Base-by-base conservation (phyloP, 2,888 invertebrate genomes). In the Orthosia incerta region DNA sequence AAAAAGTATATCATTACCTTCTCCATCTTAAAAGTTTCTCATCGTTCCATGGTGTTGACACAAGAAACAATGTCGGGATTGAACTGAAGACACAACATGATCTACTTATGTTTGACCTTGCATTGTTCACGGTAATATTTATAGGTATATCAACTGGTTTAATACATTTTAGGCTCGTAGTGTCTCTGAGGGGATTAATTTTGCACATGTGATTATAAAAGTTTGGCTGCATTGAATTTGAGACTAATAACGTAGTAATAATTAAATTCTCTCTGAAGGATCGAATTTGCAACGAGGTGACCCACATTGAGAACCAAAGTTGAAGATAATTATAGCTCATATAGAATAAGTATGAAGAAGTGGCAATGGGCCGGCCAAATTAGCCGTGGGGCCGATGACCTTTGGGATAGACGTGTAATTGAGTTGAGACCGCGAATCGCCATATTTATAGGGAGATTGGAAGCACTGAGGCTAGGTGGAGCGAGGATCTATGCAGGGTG, bases 41-140 rank as follows among this genome's bases (percentile, higher is more conserved):
- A 2, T 31, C 0, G 18, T 9, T 79, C 63, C 23, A 11, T 20
- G 82, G 50, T 56, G 57, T 74, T 74, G 62, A 60, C 51, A 80
- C 60, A 79, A 75, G 79, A 82, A 84, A 89, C 84, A 85, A 83
- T 86, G 74, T 79, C 74, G 67, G 73, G 75, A 74, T 82, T 80
- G 79, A 82, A 79, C 79, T 68, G 82, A 86, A 87, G 78, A 85
- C 71, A 78, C 81, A 76, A 26, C 20, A 74, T 88, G 90, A 88
- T 87, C 85, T 85, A 84, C 87, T 91, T 90, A 88, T 70, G 62
- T 69, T 74, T 91, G 91, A 91, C 94, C 94, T 94, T 94, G 94
- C 91, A 90, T 94, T 93, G 92, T 93, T 91, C 88, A 71, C 12
- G 26, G 75, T 83, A 85, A 82, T 85, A 85, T 84, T 74, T 83